Evolutionary conservation across 2,113 vertebrate species (phyloP).

Genomic region (Cephalopholis sonnerati): DNA sequence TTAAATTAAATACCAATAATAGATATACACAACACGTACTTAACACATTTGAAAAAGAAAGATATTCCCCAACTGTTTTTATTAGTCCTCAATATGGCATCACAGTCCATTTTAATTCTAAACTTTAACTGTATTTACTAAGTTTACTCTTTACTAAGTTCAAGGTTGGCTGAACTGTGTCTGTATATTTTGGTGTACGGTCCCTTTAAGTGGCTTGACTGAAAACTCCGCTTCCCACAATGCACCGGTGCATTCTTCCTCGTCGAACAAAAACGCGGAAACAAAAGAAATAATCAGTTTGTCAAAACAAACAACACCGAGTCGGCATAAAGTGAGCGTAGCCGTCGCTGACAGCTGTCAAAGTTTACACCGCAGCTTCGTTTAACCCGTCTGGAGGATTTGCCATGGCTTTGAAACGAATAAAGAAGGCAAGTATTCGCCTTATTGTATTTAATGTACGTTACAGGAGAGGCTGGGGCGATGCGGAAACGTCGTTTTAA

Average conservation of each 20-base stretch:
- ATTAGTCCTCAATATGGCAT: too few relatives aligned
- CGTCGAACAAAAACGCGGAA: slow-evolving; percentile 81
- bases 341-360: slow-evolving; percentile 59
- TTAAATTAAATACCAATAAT: too few relatives aligned
- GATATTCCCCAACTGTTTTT: too few relatives aligned
- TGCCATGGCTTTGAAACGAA: slow-evolving; percentile 83
- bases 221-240: slow-evolving; percentile 68
- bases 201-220: slow-evolving; percentile 52
- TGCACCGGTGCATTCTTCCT: slow-evolving; percentile 60
- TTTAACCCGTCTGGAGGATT: not conserved
- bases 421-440: slow-evolving; percentile 75
- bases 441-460: slow-evolving; percentile 21
- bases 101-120: too few relatives aligned
- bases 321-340: slow-evolving; percentile 57
- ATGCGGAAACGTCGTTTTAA: slow-evolving; percentile 54
- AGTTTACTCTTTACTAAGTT: too few relatives aligned
- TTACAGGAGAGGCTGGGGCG: slow-evolving; percentile 11
- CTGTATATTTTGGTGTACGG: not conserved
- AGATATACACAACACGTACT: too few relatives aligned
- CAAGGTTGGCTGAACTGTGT: too few relatives aligned
- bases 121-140: too few relatives aligned
- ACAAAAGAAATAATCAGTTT: slow-evolving; percentile 79
- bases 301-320: slow-evolving; percentile 71
- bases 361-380: slow-evolving; percentile 13
- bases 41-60: too few relatives aligned